Evolutionary conservation across 2,888 invertebrate species (phyloP).

Genomic region (Pogonocherus hispidulus): DNA sequence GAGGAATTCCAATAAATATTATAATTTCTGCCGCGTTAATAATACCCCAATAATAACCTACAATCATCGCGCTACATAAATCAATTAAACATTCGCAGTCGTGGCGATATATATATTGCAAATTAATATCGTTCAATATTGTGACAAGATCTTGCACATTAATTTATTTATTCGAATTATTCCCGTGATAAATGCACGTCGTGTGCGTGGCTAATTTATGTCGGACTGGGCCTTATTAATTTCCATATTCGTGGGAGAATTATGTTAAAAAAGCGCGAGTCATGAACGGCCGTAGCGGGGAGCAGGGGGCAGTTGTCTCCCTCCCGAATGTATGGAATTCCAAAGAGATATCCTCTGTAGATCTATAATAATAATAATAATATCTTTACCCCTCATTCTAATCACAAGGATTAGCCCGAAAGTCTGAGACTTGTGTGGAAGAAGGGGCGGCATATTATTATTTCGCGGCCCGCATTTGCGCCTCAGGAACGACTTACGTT

Average conservation of each 20-base stretch:
- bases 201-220: constrained; percentile 30
- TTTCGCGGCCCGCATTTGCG: too few relatives aligned
- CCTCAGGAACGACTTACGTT: too few relatives aligned
- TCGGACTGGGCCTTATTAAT: constrained; percentile 28
- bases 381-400: too few relatives aligned
- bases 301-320: background rate
- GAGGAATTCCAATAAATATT: constrained; percentile 3
- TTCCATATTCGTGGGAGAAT: constrained; percentile 32
- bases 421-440: too few relatives aligned
- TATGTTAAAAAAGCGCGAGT: constrained; percentile 2
- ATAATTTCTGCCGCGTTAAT: background rate
- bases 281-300: background rate
- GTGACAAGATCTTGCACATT: constrained; percentile 29
- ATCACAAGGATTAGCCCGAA: too few relatives aligned
- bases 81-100: constrained; percentile 6
- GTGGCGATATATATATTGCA: background rate
- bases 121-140: constrained; percentile 24
- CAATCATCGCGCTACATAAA: constrained; percentile 2
- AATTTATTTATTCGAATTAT: constrained; percentile 20
- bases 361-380: too few relatives aligned
- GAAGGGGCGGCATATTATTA: too few relatives aligned
- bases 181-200: background rate
- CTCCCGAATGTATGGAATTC: too few relatives aligned
- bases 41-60: constrained; percentile 9
- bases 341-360: too few relatives aligned